phyloP scores from a whole-genome alignment of 2,113 vertebrate genomes.

The Poecilia latipinna region DNA sequence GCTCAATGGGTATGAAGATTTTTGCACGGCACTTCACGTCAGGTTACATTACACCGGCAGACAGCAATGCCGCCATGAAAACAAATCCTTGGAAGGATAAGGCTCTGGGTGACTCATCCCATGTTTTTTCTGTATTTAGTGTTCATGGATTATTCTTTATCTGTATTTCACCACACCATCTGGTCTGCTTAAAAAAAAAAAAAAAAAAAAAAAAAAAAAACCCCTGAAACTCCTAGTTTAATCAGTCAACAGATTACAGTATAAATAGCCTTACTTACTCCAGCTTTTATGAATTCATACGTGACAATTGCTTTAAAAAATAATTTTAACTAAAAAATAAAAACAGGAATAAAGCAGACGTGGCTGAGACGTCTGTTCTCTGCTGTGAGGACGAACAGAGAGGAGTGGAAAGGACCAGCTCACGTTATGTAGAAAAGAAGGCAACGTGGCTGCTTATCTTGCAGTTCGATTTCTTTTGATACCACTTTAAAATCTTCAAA shows the following conservation, averaged over 20 bases:
- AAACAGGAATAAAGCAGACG: too few relatives aligned
- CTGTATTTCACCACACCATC: conserved; percentile 32
- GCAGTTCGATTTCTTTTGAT: background rate
- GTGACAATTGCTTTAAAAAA: background rate
- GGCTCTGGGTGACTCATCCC: conserved; percentile 25
- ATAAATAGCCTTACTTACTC: background rate
- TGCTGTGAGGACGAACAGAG: too few relatives aligned
- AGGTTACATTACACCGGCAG: background rate
- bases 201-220: background rate
- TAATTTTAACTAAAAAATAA: background rate
- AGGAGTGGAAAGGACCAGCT: background rate
- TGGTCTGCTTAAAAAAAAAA: conserved; percentile 10
- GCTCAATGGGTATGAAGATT: background rate
- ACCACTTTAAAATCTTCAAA: background rate
- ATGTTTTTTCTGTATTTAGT: conserved; percentile 34
- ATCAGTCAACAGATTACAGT: conserved; percentile 42
- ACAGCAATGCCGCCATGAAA: background rate
- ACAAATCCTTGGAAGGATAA: conserved; percentile 4
- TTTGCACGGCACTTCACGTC: background rate
- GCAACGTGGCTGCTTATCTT: background rate
- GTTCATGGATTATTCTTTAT: conserved; percentile 39
- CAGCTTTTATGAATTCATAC: background rate
- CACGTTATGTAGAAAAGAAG: background rate
- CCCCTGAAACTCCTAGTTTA: conserved; percentile 8
- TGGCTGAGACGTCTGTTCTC: too few relatives aligned